These are phyloP conservation scores for Crotalus tigris DNA, from an alignment of 2,113 vertebrate genomes.

Conservation along the genomic window DNA sequence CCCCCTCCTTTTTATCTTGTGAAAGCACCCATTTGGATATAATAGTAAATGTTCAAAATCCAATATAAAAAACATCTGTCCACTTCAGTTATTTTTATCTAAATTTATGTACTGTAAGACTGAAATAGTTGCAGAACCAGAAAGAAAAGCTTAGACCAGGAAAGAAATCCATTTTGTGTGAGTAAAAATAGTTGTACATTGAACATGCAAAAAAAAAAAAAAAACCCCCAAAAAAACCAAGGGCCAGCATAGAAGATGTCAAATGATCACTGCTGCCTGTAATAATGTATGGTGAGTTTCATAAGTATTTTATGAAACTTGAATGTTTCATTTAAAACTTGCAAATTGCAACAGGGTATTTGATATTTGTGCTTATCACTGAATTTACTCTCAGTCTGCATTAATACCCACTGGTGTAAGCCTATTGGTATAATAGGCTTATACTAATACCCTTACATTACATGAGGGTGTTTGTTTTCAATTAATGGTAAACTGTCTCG, in stretches of 20 bases:
- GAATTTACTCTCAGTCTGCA: background rate
- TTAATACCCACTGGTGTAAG: background rate
- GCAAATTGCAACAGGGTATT: background rate
- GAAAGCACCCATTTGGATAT: background rate
- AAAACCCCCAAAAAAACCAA: background rate
- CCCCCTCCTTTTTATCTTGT: background rate
- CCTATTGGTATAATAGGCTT: background rate
- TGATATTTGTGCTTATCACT: background rate
- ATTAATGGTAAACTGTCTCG: rapidly evolving
- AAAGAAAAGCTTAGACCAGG: background rate
- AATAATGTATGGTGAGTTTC: background rate
- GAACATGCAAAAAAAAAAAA: background rate
- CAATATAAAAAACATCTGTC: background rate
- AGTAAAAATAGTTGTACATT: background rate
- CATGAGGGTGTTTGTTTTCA: constrained; percentile 1
- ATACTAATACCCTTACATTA: background rate
- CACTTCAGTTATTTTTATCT: background rate
- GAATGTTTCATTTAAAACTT: background rate
- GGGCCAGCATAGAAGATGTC: background rate
- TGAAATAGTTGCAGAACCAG: background rate
- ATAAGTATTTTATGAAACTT: background rate
- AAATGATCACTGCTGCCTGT: background rate
- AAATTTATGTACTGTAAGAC: background rate
- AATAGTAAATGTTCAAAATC: background rate
- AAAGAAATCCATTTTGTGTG: background rate